Percentiles rank a stretch among this genome's conserved stretches.
Conservation (phyloP, 2,797 vertebrate genomes). For the Peromyscus eremicus region DNA sequence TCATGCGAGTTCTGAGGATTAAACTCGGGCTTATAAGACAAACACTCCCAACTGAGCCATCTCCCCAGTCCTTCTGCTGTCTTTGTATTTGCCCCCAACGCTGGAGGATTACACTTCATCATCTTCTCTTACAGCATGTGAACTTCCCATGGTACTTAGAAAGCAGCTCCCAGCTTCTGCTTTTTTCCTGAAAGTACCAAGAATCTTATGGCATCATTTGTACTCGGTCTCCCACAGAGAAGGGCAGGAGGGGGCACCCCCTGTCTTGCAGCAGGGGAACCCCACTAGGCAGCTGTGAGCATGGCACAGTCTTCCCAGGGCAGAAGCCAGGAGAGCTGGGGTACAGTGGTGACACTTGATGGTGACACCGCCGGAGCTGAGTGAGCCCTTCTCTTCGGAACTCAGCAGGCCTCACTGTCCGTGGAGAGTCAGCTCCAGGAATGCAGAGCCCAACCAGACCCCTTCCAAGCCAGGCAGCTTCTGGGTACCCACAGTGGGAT, state of each 20-base stretch:
- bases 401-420: accelerated
- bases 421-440: background rate
- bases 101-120: background rate
- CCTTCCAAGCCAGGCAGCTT: conserved; percentile 41
- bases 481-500: conserved; percentile 42
- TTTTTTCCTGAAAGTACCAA: conserved; percentile 34
- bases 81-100: background rate
- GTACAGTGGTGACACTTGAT: accelerated
- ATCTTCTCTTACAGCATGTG: background rate
- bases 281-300: background rate
- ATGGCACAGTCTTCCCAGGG: background rate
- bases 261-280: background rate
- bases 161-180: background rate
- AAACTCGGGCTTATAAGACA: background rate
- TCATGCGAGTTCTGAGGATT: background rate
- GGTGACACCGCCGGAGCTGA: background rate
- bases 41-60: background rate
- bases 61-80: background rate
- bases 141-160: background rate
- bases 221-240: background rate
- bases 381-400: background rate
- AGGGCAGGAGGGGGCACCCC: background rate
- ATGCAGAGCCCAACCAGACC: background rate
- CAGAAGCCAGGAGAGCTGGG: background rate
- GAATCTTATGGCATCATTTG: background rate